Conservation (phyloP, 2,113 vertebrate species). For the Anthoscopus minutus region DNA sequence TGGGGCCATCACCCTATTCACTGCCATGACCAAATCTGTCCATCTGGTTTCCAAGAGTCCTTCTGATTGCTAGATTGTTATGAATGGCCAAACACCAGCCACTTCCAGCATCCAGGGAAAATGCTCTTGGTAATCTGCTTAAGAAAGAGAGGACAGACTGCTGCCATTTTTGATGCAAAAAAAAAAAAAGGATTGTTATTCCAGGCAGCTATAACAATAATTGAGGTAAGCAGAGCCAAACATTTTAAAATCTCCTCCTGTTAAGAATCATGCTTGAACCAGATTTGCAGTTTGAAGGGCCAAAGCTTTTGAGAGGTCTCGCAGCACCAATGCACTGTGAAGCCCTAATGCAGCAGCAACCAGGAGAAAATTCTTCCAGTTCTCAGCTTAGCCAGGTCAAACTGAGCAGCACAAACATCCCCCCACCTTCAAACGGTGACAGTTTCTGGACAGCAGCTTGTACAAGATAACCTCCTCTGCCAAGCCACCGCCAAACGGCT, state of each 20-base stretch:
- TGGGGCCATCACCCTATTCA: background rate
- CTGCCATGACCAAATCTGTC: background rate
- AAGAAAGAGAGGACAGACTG: background rate
- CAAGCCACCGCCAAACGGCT: background rate
- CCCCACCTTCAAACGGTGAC: background rate
- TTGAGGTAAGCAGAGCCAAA: background rate
- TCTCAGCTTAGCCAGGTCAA: background rate
- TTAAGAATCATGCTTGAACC: background rate
- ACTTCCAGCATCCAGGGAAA: rapidly evolving
- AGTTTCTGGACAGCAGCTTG: background rate
- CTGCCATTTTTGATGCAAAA: background rate
- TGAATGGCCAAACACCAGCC: background rate
- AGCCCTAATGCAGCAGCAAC: background rate
- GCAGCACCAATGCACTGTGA: rapidly evolving
- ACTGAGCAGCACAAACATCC: background rate
- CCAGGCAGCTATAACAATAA: background rate
- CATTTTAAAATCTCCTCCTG: background rate
- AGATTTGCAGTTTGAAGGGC: background rate
- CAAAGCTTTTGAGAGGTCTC: background rate
- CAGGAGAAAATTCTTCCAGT: background rate
- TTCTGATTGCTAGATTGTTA: background rate
- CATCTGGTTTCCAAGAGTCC: background rate
- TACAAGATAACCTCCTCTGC: conserved; percentile 22
- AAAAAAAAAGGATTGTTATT: background rate
- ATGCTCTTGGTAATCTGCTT: background rate